phyloP scores from a whole-genome alignment of 2,113 vertebrate species.

The Nestor notabilis region DNA sequence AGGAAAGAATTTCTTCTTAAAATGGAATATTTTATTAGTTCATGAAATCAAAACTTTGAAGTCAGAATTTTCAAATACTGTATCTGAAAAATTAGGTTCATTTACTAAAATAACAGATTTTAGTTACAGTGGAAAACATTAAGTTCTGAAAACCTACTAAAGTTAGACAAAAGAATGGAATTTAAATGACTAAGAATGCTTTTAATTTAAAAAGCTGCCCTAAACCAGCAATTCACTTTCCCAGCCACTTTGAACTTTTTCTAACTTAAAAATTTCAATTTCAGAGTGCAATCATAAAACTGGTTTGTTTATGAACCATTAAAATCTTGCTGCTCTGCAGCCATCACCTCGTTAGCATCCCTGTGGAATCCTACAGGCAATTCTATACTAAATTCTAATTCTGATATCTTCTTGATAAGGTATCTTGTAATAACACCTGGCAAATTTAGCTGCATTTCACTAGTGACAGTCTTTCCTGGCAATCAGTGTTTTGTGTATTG shows the following conservation, averaged over 20 bases:
- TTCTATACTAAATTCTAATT: not conserved
- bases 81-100: not conserved
- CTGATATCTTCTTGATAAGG: not conserved
- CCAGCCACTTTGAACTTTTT: accelerated
- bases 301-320: not conserved
- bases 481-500: not conserved
- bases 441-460: not conserved
- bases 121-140: not conserved
- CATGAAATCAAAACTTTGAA: not conserved
- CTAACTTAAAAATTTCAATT: not conserved
- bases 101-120: not conserved
- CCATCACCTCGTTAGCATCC: not conserved
- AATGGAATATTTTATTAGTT: not conserved
- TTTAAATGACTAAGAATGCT: not conserved
- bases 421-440: not conserved
- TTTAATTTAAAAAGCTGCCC: not conserved
- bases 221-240: not conserved
- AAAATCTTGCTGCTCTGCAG: not conserved
- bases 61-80: not conserved
- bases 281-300: not conserved
- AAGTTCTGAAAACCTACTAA: not conserved
- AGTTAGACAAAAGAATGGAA: not conserved
- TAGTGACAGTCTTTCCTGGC: accelerated
- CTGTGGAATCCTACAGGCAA: not conserved
- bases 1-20: not conserved